Evolutionary conservation across 2,888 invertebrate genomes (phyloP), one percentile per base, ranked within the genome.

Genomic region (Cheilosia scutellata): DNA sequence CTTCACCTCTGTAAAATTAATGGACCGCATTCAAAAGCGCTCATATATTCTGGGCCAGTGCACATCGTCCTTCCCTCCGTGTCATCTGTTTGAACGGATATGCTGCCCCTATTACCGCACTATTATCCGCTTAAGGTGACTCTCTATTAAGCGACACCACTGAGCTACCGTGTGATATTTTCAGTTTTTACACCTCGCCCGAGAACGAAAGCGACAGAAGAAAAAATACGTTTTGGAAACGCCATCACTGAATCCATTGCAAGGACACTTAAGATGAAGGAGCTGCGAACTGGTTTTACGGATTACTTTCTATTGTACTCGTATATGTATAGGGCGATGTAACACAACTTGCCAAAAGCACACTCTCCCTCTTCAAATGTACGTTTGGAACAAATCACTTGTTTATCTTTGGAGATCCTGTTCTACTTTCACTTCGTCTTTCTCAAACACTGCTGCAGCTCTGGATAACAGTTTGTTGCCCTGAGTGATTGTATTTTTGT

Each of bases 41-140:
- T 79, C 80, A 84, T 84, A 76, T 76, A 76, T 84, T 71, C 80
- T 71, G 65, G 47, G 60, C 58, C 75, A 53, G 37, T 71, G 63
- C 44, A n/a, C 55, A 42, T 27, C 37, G 13, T 37, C 9, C 2
- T 25, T 47, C 53, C 29, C 51, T 27, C 31, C 44, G 42, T 57
- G 49, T 58, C 40, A 29, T n/a, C 33, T n/a, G 49, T 20, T 66
- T 20, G 40, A 29, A n/a, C 20, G 57, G 33, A 42, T 65, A 53
- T 74, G 49, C 63, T 49, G 33, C 33, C 42, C 40, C 79, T 60
- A 70, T 79, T 84, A 84, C 71, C 47, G 53, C 70, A 70, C 84
- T 75, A 84, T 84, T 84, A 84, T 84, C 80, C 71, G 62, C 55
- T 80, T 71, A 47, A 75, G 80, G 55, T 84, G 84, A 84, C 80